phyloP scores from a whole-genome alignment of 1,140 invertebrate genomes.

The Rhynchophorus ferrugineus region DNA sequence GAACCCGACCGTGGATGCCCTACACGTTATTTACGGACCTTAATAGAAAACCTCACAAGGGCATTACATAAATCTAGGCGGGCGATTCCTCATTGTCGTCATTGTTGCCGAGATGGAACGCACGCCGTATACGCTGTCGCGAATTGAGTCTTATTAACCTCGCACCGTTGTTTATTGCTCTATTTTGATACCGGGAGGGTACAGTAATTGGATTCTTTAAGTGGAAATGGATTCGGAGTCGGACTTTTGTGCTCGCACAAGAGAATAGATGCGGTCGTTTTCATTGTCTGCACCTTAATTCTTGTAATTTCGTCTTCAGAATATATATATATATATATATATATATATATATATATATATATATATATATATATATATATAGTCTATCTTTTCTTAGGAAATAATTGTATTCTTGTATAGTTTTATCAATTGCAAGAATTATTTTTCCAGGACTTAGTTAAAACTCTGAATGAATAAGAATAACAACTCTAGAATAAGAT shows the following conservation, averaged over 20 bases:
- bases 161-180: slow-evolving; percentile 19
- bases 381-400: too few relatives aligned
- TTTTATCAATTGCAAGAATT: too few relatives aligned
- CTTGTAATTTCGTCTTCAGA: too few relatives aligned
- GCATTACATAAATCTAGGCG: slow-evolving; percentile 23
- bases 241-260: neutral
- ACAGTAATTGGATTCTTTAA: neutral
- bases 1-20: neutral
- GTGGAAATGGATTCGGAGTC: neutral
- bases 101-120: slow-evolving; percentile 19
- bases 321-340: too few relatives aligned
- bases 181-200: slow-evolving; percentile 9
- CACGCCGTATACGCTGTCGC: slow-evolving; percentile 9
- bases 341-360: too few relatives aligned
- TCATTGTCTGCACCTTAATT: neutral
- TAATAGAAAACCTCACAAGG: slow-evolving; percentile 23
- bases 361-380: too few relatives aligned
- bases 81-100: slow-evolving; percentile 20
- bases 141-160: slow-evolving; percentile 19
- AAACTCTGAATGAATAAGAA: too few relatives aligned
- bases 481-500: too few relatives aligned
- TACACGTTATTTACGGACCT: slow-evolving; percentile 10
- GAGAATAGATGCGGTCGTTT: neutral
- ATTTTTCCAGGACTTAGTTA: too few relatives aligned
- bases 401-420: too few relatives aligned